Evolutionary conservation across 2,113 vertebrate genomes (phyloP), one percentile per base, ranked within the genome.

Genomic region (Oncorhynchus gorbuscha): DNA sequence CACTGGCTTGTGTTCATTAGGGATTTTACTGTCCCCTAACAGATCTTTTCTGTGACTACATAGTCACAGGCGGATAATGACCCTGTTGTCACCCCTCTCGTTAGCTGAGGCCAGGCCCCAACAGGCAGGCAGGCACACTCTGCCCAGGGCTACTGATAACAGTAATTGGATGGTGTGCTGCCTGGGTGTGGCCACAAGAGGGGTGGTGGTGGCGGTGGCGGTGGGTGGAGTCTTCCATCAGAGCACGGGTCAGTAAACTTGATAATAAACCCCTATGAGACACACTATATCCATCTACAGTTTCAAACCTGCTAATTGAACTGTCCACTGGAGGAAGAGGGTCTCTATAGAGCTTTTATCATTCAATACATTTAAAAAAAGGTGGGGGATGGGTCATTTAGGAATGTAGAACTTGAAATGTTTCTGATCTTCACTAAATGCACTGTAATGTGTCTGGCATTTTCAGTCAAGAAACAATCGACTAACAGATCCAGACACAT

Each of bases 11-110:
- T 35, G 76, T 89, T 93, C 92, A 91, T 92, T 91, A 89, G 88
- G 91, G 91, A 90, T 84, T 91, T 88, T 85, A 86, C 90, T 91
- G 86, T 87, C 73, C 89, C 91, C 93, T 92, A 92, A 84, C 92
- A 82, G 89, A 78, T 80, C 76, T 55, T 75, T 76, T 75, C 79
- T 65, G 55, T 82, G 86, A 92, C 83, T 89, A 73, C 85, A 89
- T 85, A 81, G 78, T 79, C 76, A 84, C 86, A 90, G 78, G 74
- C 86, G 73, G 79, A 84, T 94, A 93, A 94, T 92, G 89, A 91
- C 86, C 88, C 92, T 89, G 76, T 87, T 91, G 92, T 88, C 92
- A 87, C 80, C 90, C 77, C 89, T 91, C 93, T 92, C 85, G 87
- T 93, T 94, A 93, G 88, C 90, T 68, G 70, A 83, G 72, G 74